Percentiles rank a stretch among this genome's conserved stretches.
These are phyloP conservation scores for Meriones unguiculatus DNA, from an alignment of 2,113 vertebrate species.

Conservation along the genomic window DNA sequence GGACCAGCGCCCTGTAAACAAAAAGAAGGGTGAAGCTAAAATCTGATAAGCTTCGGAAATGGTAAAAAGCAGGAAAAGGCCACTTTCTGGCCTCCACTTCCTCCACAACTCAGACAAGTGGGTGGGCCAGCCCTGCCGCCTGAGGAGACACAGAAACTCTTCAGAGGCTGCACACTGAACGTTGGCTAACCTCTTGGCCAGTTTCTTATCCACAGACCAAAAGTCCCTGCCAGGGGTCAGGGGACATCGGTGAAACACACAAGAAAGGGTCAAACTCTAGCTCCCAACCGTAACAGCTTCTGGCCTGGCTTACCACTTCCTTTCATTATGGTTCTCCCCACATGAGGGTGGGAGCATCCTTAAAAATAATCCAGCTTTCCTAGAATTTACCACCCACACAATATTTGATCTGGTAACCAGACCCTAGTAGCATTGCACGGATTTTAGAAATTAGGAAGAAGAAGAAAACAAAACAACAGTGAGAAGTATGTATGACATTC, in stretches of 20 bases:
- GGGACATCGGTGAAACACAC: background rate
- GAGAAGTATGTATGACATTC: background rate
- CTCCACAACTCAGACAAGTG: conserved; percentile 69
- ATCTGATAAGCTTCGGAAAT: conserved; percentile 40
- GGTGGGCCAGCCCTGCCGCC: conserved; percentile 13
- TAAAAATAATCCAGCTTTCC: conserved; percentile 64
- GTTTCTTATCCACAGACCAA: conserved; percentile 34
- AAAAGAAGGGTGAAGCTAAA: conserved; percentile 67
- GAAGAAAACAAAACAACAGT: background rate
- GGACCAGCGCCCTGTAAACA: conserved; percentile 60
- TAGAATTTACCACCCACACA: conserved; percentile 64
- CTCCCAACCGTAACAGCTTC: conserved; percentile 54
- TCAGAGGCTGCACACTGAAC: background rate
- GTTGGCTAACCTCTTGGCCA: conserved; percentile 30
- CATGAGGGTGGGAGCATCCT: conserved; percentile 8
- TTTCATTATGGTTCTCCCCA: conserved; percentile 72
- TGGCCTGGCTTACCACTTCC: conserved; percentile 18
- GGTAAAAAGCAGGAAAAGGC: conserved; percentile 51
- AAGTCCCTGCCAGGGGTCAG: background rate
- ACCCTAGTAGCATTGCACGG: background rate
- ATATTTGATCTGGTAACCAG: conserved; percentile 59
- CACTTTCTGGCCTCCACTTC: conserved; percentile 66
- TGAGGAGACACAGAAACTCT: background rate
- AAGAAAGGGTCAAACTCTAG: conserved; percentile 51
- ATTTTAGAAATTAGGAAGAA: conserved; percentile 17